These are phyloP conservation scores for Corythaixoides concolor DNA, from an alignment of 2,113 vertebrate genomes.

Conservation along the genomic window DNA sequence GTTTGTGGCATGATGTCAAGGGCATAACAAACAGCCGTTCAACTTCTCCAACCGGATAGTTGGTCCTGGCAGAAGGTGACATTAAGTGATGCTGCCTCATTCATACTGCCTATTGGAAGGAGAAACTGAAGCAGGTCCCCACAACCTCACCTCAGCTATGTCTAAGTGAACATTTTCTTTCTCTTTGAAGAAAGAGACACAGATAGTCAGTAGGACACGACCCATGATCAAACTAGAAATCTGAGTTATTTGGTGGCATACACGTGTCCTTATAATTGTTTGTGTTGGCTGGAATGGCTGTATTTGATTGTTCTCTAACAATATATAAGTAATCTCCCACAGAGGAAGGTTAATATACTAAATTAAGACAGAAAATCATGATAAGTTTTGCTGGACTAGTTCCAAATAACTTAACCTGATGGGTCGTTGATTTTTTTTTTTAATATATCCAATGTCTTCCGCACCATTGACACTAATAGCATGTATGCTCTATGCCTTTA, in stretches of 20 bases:
- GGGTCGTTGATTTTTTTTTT: background rate
- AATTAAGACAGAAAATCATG: background rate
- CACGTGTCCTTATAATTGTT: accelerated
- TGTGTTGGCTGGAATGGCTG: background rate
- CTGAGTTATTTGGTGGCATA: background rate
- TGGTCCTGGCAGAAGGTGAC: background rate
- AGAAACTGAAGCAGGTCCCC: background rate
- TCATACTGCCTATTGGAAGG: background rate
- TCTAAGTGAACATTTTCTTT: background rate
- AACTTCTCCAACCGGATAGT: background rate
- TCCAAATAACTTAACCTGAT: background rate
- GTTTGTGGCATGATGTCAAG: background rate
- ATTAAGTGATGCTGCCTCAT: background rate
- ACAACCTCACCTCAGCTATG: background rate
- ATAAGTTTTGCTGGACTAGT: background rate
- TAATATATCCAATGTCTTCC: background rate
- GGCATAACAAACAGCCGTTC: background rate
- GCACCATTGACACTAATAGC: background rate
- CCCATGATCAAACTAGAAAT: background rate
- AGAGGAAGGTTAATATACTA: background rate
- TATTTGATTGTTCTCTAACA: background rate
- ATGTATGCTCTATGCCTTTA: background rate
- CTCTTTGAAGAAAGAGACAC: background rate
- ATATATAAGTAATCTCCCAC: background rate
- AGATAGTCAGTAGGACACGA: background rate